A percentile compares a stretch with the other conserved stretches of the same genome.
Evolutionary conservation across 1,140 invertebrate species (phyloP).

Genomic region (Zaprionus lachaisei): DNA sequence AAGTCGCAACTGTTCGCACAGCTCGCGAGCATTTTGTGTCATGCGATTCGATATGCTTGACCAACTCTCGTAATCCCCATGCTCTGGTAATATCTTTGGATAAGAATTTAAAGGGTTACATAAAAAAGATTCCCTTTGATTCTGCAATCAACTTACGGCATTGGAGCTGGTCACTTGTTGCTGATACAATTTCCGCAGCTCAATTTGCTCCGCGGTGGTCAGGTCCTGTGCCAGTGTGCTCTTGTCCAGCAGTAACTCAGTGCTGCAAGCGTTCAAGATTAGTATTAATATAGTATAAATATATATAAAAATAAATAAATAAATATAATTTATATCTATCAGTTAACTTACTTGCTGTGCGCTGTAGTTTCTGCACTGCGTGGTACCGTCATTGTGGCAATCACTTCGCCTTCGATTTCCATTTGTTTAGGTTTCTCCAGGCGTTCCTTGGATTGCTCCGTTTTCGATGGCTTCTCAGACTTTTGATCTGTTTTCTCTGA

Average conservation of each 20-base stretch:
- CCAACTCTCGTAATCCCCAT: conserved; percentile 81
- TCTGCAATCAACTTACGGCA: conserved; percentile 45
- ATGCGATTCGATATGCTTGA: conserved; percentile 79
- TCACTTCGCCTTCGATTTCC: conserved; percentile 91
- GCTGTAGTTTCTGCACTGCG: conserved; percentile 89
- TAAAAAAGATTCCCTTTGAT: neutral
- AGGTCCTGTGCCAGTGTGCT: conserved; percentile 61
- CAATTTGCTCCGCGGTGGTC: conserved; percentile 63
- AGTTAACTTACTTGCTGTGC: conserved; percentile 85
- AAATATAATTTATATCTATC: neutral
- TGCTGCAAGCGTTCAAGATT: conserved; percentile 40
- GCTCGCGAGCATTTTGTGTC: conserved; percentile 89
- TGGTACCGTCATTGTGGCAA: conserved; percentile 88
- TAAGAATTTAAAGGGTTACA: neutral
- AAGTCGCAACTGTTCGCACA: conserved; percentile 96
- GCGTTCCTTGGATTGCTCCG: conserved; percentile 84
- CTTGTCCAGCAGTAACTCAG: conserved; percentile 72
- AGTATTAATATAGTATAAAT: neutral
- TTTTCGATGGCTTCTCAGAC: conserved; percentile 85
- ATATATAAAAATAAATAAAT: neutral
- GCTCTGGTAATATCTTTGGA: conserved; percentile 56
- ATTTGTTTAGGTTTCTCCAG: conserved; percentile 84
- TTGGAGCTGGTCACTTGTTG: conserved; percentile 64
- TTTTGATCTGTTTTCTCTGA: conserved; percentile 85
- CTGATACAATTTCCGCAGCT: conserved; percentile 75